Base-by-base conservation (phyloP, 1,140 invertebrate genomes). In the Pectinophora gossypiella region DNA sequence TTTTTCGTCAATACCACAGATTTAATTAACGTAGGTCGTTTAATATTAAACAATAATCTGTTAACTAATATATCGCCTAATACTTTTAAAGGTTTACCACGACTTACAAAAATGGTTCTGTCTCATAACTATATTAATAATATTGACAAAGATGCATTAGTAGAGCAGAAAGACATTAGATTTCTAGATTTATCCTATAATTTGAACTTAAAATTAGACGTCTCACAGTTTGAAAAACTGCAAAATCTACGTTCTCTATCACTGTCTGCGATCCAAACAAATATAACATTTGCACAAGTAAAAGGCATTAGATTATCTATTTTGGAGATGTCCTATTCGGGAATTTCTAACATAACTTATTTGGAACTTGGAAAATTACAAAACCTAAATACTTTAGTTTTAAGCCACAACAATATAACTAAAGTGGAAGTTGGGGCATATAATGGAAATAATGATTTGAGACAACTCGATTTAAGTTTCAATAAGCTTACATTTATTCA, bases 11-110 rank as follows among this genome's bases (percentile, higher is more conserved):
- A 80, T 48, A 48, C 47, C 6, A 68, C 61, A 13, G 50, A 72
- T 35, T 45, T 83, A 20, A 48, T 13, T 27, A 60, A 65, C 21
- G 42, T 83, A 32, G 51, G 38, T 7, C 55, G 35, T 3, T 36
- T 83, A 19, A 42, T 64, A 35, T 43, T 83, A 20, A 67, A 74
- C 44, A 72, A 79, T 49, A 83, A 83, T 55, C 1, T 54, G 7
- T 47, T 83, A 18, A 50, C 48, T 15, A 20, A 16, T 13, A 57
- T 83, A 15, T 54, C 21, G 9, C 19, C 32, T 15, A 27, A 40
- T 9, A 53, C 59, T 19, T 65, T 79, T n/a, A 35, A 43, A 7
- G 56, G 59, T 9, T 51, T 76, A 9, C 22, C 15, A 9, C n/a
- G 53, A 19, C 46, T 81, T 32, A 19, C 18, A 27, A 60, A 54